Percentiles rank a stretch among this genome's conserved stretches.
phyloP scores from a whole-genome alignment of 1,140 invertebrate genomes.

The Patella vulgata region DNA sequence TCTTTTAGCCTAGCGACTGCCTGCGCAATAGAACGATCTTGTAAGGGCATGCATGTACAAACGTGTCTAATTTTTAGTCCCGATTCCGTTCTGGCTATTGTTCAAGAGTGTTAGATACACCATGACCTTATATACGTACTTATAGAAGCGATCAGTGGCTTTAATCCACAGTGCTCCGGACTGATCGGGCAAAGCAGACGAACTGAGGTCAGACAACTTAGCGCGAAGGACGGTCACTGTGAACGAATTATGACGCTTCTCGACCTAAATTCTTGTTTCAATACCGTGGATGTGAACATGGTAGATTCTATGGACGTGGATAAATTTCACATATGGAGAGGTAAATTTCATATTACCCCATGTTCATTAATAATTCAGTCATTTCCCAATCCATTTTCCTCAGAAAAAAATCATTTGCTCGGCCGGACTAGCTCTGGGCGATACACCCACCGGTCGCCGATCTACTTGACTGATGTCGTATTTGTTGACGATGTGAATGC shows the following conservation, averaged over 20 bases:
- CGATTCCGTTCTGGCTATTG: slow-evolving; percentile 43
- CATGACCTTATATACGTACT: no score
- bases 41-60: slow-evolving; percentile 55
- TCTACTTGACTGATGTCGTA: slow-evolving; percentile 7
- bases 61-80: slow-evolving; percentile 49
- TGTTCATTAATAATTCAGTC: slow-evolving; percentile 5
- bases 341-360: slow-evolving; percentile 34
- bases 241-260: slow-evolving; percentile 57
- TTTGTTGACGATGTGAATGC: slow-evolving; percentile 7
- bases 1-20: neutral
- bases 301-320: slow-evolving; percentile 46
- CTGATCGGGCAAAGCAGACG: no score
- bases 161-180: no score
- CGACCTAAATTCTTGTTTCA: slow-evolving; percentile 58
- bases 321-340: slow-evolving; percentile 57
- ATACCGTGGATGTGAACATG: slow-evolving; percentile 49
- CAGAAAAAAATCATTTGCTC: slow-evolving; percentile 18
- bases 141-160: no score
- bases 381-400: slow-evolving; percentile 21
- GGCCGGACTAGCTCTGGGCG: slow-evolving; percentile 5
- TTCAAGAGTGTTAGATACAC: slow-evolving; percentile 8
- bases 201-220: slow-evolving; percentile 27
- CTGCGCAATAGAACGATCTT: slow-evolving; percentile 35
- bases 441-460: slow-evolving; percentile 5
- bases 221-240: slow-evolving; percentile 32